A percentile compares a stretch with the other conserved stretches of the same genome.
Conservation (phyloP, 1,140 invertebrate species). For the Drosophila ambigua region DNA sequence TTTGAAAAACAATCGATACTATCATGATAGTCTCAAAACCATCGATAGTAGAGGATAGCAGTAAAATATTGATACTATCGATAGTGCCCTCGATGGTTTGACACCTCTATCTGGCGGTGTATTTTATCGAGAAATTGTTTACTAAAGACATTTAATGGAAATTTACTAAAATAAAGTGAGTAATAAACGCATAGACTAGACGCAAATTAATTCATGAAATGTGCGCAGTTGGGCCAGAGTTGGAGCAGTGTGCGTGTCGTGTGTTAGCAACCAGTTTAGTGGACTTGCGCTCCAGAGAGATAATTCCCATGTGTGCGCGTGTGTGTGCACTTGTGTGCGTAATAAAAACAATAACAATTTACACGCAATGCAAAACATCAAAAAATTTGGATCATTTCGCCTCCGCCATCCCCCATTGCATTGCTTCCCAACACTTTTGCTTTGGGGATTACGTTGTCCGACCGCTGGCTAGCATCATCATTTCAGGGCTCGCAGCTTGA, state of each 20-base stretch:
- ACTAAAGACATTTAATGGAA: conserved; percentile 24
- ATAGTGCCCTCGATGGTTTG: too few species aligned
- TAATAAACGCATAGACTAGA: conserved; percentile 27
- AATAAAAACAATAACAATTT: conserved; percentile 74
- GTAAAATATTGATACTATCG: too few species aligned
- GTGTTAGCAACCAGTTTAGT: conserved; percentile 56
- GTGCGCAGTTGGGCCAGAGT: conserved; percentile 22
- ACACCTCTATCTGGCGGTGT: too few species aligned
- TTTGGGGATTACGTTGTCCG: conserved; percentile 11
- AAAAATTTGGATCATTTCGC: conserved; percentile 20
- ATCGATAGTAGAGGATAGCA: too few species aligned
- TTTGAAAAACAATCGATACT: too few species aligned
- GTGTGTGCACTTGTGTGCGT: conserved; percentile 23
- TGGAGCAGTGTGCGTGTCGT: conserved; percentile 11
- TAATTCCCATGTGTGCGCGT: conserved; percentile 23
- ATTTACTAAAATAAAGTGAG: conserved; percentile 65
- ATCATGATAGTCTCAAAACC: too few species aligned
- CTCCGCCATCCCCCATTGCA: conserved; percentile 13
- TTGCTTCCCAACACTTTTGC: background rate
- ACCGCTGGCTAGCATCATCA: conserved; percentile 22
- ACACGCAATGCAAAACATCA: conserved; percentile 46
- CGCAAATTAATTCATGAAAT: conserved; percentile 5
- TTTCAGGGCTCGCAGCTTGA: conserved; percentile 54
- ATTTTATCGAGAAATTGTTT: conserved; percentile 16
- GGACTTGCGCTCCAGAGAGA: conserved; percentile 26